Evolutionary conservation across 1,140 invertebrate species (phyloP).

Genomic region (Dysdera silvatica): DNA sequence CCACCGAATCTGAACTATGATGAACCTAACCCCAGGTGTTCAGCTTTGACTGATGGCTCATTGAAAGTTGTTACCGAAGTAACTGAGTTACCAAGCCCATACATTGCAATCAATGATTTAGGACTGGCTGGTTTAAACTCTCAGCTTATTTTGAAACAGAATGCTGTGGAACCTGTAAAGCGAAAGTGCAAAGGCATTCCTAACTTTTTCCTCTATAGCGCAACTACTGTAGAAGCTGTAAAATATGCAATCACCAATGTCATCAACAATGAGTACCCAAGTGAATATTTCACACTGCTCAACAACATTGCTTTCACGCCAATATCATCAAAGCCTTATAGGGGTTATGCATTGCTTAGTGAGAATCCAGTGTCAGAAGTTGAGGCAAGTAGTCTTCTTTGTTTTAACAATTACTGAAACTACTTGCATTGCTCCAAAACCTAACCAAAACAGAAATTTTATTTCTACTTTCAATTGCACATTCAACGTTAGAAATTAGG

Average conservation of each 20-base stretch:
- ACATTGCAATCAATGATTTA: constrained; percentile 87
- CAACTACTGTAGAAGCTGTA: constrained; percentile 47
- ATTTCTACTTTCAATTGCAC: no score
- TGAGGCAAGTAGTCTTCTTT: no score
- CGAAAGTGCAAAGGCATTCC: constrained; percentile 13
- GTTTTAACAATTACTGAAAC: no score
- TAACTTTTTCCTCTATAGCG: constrained; percentile 43
- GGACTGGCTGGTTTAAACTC: constrained; percentile 96
- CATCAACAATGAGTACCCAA: no score
- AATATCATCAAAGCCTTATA: not conserved
- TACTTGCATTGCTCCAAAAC: no score
- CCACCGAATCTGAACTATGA: constrained; percentile 52
- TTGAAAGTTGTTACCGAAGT: constrained; percentile 54
- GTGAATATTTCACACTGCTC: constrained; percentile 24
- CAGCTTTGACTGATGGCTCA: constrained; percentile 58
- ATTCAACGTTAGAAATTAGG: no score
- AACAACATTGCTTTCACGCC: constrained; percentile 9
- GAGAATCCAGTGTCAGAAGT: no score
- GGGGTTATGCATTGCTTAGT: not conserved
- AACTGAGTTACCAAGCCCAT: constrained; percentile 65
- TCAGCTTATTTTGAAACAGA: constrained; percentile 72
- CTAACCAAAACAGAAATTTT: no score
- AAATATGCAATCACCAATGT: constrained; percentile 42
- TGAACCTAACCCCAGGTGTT: constrained; percentile 50
- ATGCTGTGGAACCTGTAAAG: not conserved